phyloP scores from a whole-genome alignment of 2,797 vertebrate genomes.

The Propithecus deckenii region DNA sequence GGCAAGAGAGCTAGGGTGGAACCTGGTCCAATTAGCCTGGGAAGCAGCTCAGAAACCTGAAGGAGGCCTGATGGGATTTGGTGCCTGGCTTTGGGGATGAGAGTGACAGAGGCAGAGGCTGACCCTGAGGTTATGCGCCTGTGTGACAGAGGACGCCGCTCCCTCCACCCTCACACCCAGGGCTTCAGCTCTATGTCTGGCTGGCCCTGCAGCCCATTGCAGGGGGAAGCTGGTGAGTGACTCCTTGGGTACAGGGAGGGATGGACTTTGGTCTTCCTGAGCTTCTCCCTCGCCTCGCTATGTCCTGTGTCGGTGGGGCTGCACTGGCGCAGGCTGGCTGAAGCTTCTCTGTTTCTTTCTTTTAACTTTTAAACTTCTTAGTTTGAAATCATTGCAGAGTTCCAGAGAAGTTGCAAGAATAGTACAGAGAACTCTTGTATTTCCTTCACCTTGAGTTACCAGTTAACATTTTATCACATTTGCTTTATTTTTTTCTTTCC shows the following conservation, averaged over 20 bases:
- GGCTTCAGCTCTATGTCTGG: neutral
- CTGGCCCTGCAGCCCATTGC: neutral
- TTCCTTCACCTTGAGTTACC: neutral
- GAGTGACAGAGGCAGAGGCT: neutral
- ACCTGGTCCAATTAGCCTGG: neutral
- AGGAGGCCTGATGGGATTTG: neutral
- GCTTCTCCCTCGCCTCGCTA: no score
- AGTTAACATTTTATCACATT: neutral
- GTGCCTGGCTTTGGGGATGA: neutral
- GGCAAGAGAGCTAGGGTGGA: neutral
- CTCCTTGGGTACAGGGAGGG: neutral
- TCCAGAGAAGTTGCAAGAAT: neutral
- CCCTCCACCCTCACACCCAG: neutral
- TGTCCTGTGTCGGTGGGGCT: no score
- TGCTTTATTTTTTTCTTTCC: neutral
- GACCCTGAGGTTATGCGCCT: neutral
- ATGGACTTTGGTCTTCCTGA: neutral
- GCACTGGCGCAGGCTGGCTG: neutral
- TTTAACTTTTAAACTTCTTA: neutral
- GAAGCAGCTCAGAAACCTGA: neutral
- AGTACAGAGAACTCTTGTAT: neutral
- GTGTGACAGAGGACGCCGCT: fast-evolving
- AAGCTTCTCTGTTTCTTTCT: neutral
- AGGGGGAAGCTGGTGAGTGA: neutral
- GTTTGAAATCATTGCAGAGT: neutral